A percentile compares a stretch with the other conserved stretches of the same genome.
phyloP scores from a whole-genome alignment of 2,113 vertebrate species.

The Bubo scandiacus region DNA sequence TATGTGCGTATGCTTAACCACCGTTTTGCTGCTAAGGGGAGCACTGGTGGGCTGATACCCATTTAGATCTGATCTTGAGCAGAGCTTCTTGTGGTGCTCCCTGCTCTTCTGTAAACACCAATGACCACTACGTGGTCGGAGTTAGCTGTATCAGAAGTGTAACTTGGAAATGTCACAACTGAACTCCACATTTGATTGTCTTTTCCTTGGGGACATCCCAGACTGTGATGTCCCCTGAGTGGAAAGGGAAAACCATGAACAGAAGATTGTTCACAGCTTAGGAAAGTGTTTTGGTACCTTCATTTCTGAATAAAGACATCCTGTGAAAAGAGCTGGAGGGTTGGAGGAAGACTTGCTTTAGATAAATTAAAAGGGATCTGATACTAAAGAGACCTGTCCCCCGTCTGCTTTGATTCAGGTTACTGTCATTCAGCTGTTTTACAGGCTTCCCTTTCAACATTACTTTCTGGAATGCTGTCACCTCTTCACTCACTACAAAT shows the following conservation, averaged over 20 bases:
- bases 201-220: not conserved
- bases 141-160: not conserved
- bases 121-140: not conserved
- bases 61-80: not conserved
- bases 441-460: conserved; percentile 3
- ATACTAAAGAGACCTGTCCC: conserved; percentile 13
- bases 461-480: conserved; percentile 10
- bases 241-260: not conserved
- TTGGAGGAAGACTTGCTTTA: not conserved
- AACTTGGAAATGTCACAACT: not conserved
- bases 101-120: not conserved
- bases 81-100: not conserved
- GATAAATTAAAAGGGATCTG: conserved; percentile 1
- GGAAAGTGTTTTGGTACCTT: not conserved
- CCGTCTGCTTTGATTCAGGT: not conserved
- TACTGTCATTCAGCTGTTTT: conserved; percentile 22
- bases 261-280: not conserved
- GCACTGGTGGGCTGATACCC: not conserved
- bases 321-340: not conserved
- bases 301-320: not conserved
- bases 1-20: not conserved
- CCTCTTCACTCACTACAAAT: conserved; percentile 14
- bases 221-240: not conserved
- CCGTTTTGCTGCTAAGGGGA: not conserved
- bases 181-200: not conserved